Evolutionary conservation across 2,113 vertebrate genomes (phyloP), one percentile per base, ranked within the genome.

Genomic region (Struthidea cinerea): DNA sequence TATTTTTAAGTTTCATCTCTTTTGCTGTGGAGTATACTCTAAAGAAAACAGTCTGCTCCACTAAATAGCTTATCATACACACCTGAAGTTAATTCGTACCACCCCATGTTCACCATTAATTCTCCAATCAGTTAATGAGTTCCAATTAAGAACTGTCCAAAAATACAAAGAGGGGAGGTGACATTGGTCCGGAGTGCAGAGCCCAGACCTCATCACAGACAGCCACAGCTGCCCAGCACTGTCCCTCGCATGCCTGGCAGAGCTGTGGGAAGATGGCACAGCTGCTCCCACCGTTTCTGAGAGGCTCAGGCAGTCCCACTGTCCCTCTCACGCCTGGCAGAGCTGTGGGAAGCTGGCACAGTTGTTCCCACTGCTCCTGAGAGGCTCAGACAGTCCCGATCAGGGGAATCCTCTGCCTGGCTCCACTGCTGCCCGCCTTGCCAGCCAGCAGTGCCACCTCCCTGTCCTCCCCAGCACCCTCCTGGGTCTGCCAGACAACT

Each of bases 341-440:
- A 26, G 59, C 57, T 41, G 75, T 10, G 30, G 35, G 59, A 27
- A 21, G 47, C 47, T 52, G 47, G 46, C 57, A 26, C 33, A 2
- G 33, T 1, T 13, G 33, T 0, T 30, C 33, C 33, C 42, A 3
- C 26, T 19, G 20, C 1, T 41, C 57, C 74, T 13, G n/a, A 39
- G n/a, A 18, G 35, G 16, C 12, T 84, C 44, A 7, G 59, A 7
- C 12, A 18, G n/a, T 5, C 17, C 12, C 14, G 1, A 2, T 7
- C 19, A 5, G 26, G 21, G 30, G 5, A 23, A n/a, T 68, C 27
- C 65, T 22, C 41, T n/a, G 50, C 35, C 46, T 10, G 7, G 37
- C 50, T 37, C 73, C 14, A 3, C 33, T 0, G 1, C 35, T 56
- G 64, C 61, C 57, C 1, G 0, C 55, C 39, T 21, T 11, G 0